Evolutionary conservation across 2,888 invertebrate species (phyloP).

Genomic region (Rotaria macrura): DNA sequence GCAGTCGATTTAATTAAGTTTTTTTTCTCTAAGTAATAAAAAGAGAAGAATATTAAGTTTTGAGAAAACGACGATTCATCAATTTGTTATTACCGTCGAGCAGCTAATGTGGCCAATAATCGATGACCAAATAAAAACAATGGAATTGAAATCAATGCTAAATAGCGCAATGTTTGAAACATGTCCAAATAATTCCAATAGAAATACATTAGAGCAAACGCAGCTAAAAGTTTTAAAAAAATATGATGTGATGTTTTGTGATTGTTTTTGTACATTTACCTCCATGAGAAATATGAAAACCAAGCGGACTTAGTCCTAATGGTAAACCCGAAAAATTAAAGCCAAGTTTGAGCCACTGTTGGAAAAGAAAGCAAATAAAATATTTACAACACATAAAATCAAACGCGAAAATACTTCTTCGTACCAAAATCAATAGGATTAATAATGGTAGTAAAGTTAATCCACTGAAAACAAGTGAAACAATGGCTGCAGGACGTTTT

Average conservation of each 20-base stretch:
- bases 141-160: constrained; percentile 60
- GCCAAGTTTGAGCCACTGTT: constrained; percentile 70
- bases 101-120: background rate
- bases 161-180: constrained; percentile 84
- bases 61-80: too few species aligned
- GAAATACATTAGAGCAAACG: constrained; percentile 72
- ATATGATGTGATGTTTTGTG: too few species aligned
- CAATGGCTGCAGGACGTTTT: constrained; percentile 70
- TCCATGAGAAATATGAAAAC: constrained; percentile 79
- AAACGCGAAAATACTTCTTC: constrained; percentile 35
- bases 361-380: constrained; percentile 25
- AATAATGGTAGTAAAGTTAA: constrained; percentile 70
- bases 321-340: constrained; percentile 75
- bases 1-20: too few species aligned
- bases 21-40: too few species aligned
- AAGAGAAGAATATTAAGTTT: too few species aligned
- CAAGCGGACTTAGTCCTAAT: constrained; percentile 64
- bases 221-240: constrained; percentile 54
- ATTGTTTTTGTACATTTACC: constrained; percentile 52
- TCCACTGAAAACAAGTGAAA: constrained; percentile 80
- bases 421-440: constrained; percentile 61
- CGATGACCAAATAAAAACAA: constrained; percentile 6
- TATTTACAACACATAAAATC: too few species aligned
- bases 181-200: constrained; percentile 89
- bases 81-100: constrained; percentile 11